phyloP scores from a whole-genome alignment of 2,888 invertebrate species.

The Norana najaformis region DNA sequence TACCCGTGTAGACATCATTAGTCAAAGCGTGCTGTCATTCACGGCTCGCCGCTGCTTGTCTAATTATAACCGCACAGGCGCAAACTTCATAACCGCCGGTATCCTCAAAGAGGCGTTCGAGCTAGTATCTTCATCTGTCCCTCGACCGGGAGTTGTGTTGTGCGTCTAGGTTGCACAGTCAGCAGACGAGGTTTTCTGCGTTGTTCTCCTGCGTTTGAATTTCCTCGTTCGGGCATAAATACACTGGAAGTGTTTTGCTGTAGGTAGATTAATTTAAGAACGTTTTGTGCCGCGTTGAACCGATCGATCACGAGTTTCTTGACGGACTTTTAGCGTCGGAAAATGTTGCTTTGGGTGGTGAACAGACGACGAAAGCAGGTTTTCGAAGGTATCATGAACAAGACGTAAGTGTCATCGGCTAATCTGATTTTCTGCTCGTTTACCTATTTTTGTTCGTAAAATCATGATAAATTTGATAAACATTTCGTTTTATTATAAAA shows the following conservation, averaged over 20 bases:
- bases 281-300: not conserved
- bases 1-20: slow-evolving; percentile 13
- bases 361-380: not conserved
- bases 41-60: not conserved
- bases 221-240: too few relatives aligned
- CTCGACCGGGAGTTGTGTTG: not conserved
- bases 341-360: not conserved
- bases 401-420: not conserved
- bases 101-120: not conserved
- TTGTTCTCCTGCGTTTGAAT: not conserved
- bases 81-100: not conserved
- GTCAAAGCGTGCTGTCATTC: not conserved
- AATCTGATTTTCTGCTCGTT: not conserved
- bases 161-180: not conserved
- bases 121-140: not conserved
- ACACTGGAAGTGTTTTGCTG: not conserved
- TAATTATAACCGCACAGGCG: not conserved
- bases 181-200: not conserved
- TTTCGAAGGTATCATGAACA: not conserved
- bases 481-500: not conserved
- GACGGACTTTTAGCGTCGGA: not conserved
- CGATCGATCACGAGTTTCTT: not conserved
- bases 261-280: not conserved
- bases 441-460: too few relatives aligned
- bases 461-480: too few relatives aligned